Evolutionary conservation across 2,797 vertebrate species (phyloP).

Genomic region (Mionectes olivaceus): DNA sequence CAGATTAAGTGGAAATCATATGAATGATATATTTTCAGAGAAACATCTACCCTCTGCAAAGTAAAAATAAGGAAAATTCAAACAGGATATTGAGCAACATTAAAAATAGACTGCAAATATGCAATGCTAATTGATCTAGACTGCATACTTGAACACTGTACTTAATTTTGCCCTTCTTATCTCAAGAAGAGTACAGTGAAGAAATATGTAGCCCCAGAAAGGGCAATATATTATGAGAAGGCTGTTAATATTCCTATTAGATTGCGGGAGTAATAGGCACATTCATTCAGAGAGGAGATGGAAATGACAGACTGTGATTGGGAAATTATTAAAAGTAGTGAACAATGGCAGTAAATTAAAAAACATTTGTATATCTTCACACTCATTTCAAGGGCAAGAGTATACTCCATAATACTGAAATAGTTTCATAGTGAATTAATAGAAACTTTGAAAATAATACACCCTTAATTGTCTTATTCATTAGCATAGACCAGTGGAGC

Average conservation of each 20-base stretch:
- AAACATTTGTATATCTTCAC: background rate
- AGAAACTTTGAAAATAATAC: background rate
- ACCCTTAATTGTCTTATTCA: background rate
- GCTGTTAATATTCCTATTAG: background rate
- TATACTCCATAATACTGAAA: background rate
- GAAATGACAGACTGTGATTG: background rate
- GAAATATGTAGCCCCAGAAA: background rate
- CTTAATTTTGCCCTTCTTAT: background rate
- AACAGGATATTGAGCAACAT: background rate
- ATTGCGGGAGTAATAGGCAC: background rate
- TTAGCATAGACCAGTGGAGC: background rate
- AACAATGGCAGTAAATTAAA: background rate
- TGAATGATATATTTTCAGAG: background rate
- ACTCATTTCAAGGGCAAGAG: background rate
- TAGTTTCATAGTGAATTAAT: background rate
- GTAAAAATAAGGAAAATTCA: background rate
- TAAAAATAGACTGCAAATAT: background rate
- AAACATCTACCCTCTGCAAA: background rate
- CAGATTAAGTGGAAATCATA: background rate
- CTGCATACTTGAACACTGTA: background rate
- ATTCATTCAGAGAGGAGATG: background rate
- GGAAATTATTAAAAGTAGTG: background rate
- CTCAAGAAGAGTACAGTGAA: background rate
- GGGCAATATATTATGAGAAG: background rate
- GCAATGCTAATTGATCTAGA: background rate